phyloP scores from a whole-genome alignment of 2,113 vertebrate genomes.

The Brachypodius melanocephalos region DNA sequence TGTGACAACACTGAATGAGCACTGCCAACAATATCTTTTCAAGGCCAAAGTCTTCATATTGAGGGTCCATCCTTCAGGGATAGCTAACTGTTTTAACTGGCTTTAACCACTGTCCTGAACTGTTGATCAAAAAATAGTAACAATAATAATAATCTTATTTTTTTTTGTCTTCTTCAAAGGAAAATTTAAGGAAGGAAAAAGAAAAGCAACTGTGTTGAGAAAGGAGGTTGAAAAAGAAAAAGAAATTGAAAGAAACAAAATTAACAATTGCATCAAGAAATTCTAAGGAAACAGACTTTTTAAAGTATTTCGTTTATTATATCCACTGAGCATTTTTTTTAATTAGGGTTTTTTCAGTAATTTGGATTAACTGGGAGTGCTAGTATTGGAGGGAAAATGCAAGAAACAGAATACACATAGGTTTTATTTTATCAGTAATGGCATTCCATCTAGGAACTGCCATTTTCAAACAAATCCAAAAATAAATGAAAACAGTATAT shows the following conservation, averaged over 20 bases:
- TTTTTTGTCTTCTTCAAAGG: neutral
- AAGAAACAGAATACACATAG: neutral
- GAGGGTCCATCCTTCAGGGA: neutral
- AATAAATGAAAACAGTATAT: neutral
- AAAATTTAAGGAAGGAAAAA: neutral
- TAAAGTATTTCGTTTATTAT: neutral
- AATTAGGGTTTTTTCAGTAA: neutral
- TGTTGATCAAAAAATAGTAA: neutral
- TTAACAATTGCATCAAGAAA: neutral
- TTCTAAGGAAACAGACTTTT: neutral
- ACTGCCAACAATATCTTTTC: neutral
- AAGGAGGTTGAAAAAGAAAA: neutral
- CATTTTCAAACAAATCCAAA: neutral
- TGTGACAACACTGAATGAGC: neutral
- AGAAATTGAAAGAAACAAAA: neutral
- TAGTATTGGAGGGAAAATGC: neutral
- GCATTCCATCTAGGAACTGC: neutral
- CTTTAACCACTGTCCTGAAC: neutral
- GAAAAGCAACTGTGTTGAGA: neutral
- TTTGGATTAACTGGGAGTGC: neutral
- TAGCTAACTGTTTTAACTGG: neutral
- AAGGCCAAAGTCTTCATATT: neutral
- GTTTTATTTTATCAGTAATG: neutral
- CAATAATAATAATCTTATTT: neutral
- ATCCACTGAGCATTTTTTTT: neutral